Conservation (phyloP, 2,797 vertebrate genomes). For the Acanthurus leucopareius region DNA sequence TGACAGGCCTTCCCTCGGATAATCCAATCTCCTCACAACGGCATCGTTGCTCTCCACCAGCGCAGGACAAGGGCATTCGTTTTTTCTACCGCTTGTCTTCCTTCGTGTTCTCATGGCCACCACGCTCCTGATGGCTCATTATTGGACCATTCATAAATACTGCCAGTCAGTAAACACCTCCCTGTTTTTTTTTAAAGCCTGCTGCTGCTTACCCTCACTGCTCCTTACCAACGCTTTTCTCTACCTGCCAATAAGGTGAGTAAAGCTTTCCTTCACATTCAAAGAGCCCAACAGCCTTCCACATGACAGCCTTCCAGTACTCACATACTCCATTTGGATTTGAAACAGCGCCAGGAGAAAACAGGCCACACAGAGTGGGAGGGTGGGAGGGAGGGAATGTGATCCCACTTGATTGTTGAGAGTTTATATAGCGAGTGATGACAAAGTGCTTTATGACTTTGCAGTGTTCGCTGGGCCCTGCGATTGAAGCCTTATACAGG, state of each 20-base stretch:
- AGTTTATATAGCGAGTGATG: conserved; percentile 87
- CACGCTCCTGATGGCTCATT: conserved; percentile 77
- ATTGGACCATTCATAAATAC: conserved; percentile 82
- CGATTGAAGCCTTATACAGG: conserved; percentile 77
- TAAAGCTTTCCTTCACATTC: conserved; percentile 60
- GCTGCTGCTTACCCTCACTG: conserved; percentile 61
- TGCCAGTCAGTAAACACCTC: conserved; percentile 55
- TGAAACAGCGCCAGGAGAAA: conserved; percentile 81
- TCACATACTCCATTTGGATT: conserved; percentile 80
- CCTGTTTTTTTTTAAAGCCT: conserved; percentile 44
- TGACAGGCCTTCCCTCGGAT: conserved; percentile 78
- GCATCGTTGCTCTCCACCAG: conserved; percentile 57
- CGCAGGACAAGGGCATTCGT: conserved; percentile 70
- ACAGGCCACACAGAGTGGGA: conserved; percentile 72
- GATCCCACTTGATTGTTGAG: conserved; percentile 85
- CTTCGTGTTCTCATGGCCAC: conserved; percentile 70
- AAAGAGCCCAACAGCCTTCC: conserved; percentile 50
- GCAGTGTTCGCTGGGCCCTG: conserved; percentile 72
- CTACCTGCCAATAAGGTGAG: conserved; percentile 64
- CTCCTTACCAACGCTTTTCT: conserved; percentile 39
- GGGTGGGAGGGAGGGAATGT: conserved; percentile 73
- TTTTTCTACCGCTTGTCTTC: conserved; percentile 66
- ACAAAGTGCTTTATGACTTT: conserved; percentile 87
- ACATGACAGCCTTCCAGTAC: conserved; percentile 63
- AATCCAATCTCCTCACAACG: conserved; percentile 82